These are phyloP conservation scores for Halocaridina rubra DNA, from an alignment of 2,888 invertebrate species.

Conservation along the genomic window DNA sequence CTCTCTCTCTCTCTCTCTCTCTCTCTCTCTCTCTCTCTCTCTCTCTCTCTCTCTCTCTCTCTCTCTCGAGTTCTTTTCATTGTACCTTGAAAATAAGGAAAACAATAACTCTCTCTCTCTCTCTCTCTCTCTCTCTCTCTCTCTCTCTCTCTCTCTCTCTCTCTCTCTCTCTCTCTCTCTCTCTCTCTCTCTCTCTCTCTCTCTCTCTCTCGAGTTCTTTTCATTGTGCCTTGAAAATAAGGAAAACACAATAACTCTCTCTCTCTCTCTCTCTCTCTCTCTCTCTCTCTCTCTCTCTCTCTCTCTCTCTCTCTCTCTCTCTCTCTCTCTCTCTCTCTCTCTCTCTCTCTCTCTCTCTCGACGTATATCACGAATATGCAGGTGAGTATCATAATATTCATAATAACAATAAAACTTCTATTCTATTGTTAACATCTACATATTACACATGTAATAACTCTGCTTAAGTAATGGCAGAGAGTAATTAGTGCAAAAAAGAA, in stretches of 20 bases:
- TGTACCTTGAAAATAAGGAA: too few relatives aligned
- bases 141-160: slow-evolving; percentile 12
- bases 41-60: neutral
- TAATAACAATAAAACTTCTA: neutral
- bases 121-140: slow-evolving; percentile 20
- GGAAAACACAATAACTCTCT: neutral
- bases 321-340: neutral
- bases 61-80: too few relatives aligned
- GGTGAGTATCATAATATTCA: too few relatives aligned
- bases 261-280: neutral
- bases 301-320: neutral
- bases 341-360: neutral
- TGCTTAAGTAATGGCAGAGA: neutral
- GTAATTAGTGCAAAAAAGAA: too few relatives aligned
- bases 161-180: neutral
- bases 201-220: too few relatives aligned
- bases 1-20: neutral
- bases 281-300: neutral
- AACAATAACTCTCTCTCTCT: too few relatives aligned
- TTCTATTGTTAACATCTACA: neutral
- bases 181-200: neutral
- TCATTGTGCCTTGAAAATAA: neutral
- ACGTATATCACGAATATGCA: too few relatives aligned
- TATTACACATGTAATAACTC: neutral
- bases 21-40: neutral